Conservation (phyloP, 1,140 invertebrate species). For the Batillaria attramentaria region DNA sequence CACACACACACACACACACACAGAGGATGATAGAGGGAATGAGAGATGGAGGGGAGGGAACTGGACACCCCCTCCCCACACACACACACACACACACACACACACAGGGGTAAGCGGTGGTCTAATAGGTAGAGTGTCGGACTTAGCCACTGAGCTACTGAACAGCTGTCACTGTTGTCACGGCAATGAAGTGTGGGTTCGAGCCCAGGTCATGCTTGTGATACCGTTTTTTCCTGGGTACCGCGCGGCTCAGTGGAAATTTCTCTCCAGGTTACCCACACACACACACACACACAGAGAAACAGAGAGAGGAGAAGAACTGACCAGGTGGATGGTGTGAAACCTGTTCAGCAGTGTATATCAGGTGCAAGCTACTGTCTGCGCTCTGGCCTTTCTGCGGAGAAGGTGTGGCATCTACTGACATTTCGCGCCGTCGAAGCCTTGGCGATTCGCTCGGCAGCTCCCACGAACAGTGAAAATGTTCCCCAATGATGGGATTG, state of each 20-base stretch:
- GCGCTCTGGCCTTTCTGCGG: constrained; percentile 74
- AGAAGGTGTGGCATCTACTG: constrained; percentile 72
- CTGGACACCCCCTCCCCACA: neutral
- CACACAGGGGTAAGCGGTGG: neutral
- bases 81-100: neutral
- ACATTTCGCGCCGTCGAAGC: neutral
- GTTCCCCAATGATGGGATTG: constrained; percentile 77
- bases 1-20: neutral
- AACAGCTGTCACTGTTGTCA: too few species aligned
- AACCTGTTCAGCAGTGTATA: constrained; percentile 97
- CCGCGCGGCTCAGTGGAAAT: too few species aligned
- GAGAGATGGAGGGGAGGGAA: neutral
- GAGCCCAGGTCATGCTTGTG: too few species aligned
- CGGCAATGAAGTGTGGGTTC: too few species aligned
- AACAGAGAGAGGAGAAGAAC: too few species aligned
- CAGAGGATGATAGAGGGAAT: neutral
- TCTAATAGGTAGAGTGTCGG: neutral
- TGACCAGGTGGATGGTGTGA: constrained; percentile 98
- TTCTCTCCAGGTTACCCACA: too few species aligned
- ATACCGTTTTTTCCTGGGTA: too few species aligned
- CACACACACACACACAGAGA: neutral
- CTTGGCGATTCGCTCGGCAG: constrained; percentile 75
- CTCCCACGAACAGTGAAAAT: constrained; percentile 75
- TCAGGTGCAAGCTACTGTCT: constrained; percentile 64
- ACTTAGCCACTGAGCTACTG: too few species aligned